These are phyloP conservation scores for Ptyas mucosa DNA, from an alignment of 2,113 vertebrate species.

Conservation along the genomic window DNA sequence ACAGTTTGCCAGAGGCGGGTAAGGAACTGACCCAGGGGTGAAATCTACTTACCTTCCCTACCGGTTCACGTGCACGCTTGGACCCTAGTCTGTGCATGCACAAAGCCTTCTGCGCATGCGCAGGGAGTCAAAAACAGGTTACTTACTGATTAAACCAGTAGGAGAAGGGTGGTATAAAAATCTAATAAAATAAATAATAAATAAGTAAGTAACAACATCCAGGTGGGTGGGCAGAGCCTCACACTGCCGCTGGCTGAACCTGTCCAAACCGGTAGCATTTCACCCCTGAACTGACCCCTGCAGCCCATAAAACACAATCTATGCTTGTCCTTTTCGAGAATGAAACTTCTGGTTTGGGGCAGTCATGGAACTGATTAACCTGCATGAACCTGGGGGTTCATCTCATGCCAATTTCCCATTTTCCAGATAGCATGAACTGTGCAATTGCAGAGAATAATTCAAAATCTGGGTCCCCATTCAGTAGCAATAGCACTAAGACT, in stretches of 20 bases:
- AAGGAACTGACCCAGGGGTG: slow-evolving; percentile 1
- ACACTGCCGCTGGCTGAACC: too few species aligned
- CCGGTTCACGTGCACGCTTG: too few species aligned
- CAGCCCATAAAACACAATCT: neutral
- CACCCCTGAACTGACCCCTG: neutral
- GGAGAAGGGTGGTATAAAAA: too few species aligned
- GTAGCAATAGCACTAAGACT: neutral
- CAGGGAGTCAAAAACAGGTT: too few species aligned
- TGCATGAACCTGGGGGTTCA: neutral
- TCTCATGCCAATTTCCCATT: neutral
- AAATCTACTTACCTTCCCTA: too few species aligned
- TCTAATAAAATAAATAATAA: too few species aligned
- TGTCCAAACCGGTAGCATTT: too few species aligned
- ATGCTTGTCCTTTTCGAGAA: neutral
- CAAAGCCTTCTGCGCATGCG: too few species aligned
- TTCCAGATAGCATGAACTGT: neutral
- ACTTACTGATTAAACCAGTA: too few species aligned
- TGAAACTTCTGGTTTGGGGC: neutral
- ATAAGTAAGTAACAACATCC: too few species aligned
- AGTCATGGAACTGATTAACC: neutral
- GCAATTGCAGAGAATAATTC: neutral
- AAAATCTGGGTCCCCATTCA: neutral
- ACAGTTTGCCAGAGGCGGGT: slow-evolving; percentile 73
- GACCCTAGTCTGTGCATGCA: too few species aligned
- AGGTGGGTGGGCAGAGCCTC: too few species aligned